These are phyloP conservation scores for Meloe dianella DNA, from an alignment of 2,888 invertebrate genomes.

Conservation along the genomic window DNA sequence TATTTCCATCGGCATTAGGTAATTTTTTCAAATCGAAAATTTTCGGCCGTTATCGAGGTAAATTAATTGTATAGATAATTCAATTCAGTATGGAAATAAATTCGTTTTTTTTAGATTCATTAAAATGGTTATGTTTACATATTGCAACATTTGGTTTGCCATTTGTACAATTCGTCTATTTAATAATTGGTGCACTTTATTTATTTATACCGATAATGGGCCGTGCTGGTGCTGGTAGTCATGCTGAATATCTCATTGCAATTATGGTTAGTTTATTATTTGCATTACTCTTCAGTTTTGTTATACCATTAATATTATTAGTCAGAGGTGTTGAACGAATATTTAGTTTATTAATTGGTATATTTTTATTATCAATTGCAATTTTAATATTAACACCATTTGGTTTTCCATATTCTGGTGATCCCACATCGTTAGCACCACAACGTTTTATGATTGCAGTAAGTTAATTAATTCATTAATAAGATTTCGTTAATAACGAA, in stretches of 20 bases:
- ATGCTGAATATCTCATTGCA: slow-evolving; percentile 73
- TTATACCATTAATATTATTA: slow-evolving; percentile 58
- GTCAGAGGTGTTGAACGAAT: slow-evolving; percentile 62
- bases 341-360: slow-evolving; percentile 62
- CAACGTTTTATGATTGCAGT: slow-evolving; percentile 80
- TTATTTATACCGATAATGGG: slow-evolving; percentile 85
- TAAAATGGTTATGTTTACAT: slow-evolving; percentile 63
- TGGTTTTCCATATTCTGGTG: slow-evolving; percentile 76
- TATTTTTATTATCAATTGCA: slow-evolving; percentile 64
- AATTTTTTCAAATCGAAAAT: slow-evolving; percentile 63
- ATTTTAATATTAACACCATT: slow-evolving; percentile 70
- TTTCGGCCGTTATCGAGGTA: slow-evolving; percentile 46
- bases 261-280: slow-evolving; percentile 60
- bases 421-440: slow-evolving; percentile 67
- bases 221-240: slow-evolving; percentile 71
- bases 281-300: slow-evolving; percentile 60
- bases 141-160: slow-evolving; percentile 66
- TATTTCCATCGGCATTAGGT: slow-evolving; percentile 65
- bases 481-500: background rate
- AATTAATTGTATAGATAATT: too few relatives aligned
- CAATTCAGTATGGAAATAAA: too few relatives aligned
- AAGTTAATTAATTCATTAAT: slow-evolving; percentile 43
- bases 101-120: slow-evolving; percentile 61
- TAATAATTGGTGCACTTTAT: slow-evolving; percentile 71
- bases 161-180: slow-evolving; percentile 72